phyloP scores from a whole-genome alignment of 2,113 vertebrate species.

The Monopterus albus region DNA sequence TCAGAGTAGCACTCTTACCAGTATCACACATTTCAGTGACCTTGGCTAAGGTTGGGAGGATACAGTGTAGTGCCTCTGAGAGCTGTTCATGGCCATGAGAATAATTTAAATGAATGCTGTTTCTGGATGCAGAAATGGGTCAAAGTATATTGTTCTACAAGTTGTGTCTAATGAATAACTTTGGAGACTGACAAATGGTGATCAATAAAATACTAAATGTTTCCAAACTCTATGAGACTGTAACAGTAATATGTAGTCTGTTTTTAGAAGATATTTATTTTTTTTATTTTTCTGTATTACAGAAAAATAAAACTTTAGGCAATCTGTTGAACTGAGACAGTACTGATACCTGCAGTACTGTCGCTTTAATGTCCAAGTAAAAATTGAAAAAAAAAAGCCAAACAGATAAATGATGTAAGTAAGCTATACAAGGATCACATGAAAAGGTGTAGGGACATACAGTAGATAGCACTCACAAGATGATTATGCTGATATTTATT shows the following conservation, averaged over 20 bases:
- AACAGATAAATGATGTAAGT: no score
- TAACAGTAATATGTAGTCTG: background rate
- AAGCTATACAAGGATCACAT: no score
- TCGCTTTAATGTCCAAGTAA: background rate
- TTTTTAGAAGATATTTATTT: no score
- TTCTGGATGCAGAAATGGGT: conserved; percentile 38
- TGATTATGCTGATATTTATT: background rate
- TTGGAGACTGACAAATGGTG: conserved; percentile 3
- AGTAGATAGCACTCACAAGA: no score
- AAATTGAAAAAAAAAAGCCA: background rate
- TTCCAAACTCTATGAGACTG: background rate
- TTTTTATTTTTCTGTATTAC: no score
- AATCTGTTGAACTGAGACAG: background rate
- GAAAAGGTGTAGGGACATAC: no score
- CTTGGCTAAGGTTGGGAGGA: conserved; percentile 54
- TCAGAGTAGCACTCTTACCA: conserved; percentile 66
- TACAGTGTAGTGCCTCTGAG: conserved; percentile 29
- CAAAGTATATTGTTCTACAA: conserved; percentile 20
- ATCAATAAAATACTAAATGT: conserved; percentile 1
- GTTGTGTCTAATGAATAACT: conserved; percentile 24
- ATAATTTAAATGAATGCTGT: conserved; percentile 29
- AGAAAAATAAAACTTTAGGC: no score
- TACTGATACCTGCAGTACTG: no score
- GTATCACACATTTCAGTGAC: conserved; percentile 55
- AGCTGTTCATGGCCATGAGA: conserved; percentile 64